Percentiles rank a stretch among this genome's conserved stretches.
Conservation (phyloP, 2,113 vertebrate genomes). For the Vombatus ursinus region DNA sequence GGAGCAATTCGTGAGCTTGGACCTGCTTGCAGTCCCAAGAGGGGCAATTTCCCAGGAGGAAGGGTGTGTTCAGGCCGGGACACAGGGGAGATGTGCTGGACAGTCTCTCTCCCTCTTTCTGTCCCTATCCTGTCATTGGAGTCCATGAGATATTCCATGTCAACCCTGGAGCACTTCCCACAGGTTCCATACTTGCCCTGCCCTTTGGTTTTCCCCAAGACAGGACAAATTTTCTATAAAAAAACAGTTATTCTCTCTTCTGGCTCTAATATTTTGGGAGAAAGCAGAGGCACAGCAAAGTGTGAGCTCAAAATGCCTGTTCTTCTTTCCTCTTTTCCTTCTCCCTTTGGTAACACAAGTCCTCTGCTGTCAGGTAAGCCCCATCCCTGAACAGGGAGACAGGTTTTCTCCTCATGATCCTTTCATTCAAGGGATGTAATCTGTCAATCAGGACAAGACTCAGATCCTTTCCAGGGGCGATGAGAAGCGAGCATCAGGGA, state of each 20-base stretch:
- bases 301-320: not conserved
- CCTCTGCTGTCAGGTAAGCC: not conserved
- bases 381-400: not conserved
- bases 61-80: not conserved
- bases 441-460: not conserved
- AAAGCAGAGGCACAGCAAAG: not conserved
- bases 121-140: not conserved
- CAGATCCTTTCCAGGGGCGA: not conserved
- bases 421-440: not conserved
- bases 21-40: too few species aligned
- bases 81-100: not conserved
- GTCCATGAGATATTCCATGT: not conserved
- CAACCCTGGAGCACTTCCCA: too few species aligned
- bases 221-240: fast-evolving
- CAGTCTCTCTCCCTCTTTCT: not conserved
- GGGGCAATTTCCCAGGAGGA: not conserved
- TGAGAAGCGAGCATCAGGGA: not conserved
- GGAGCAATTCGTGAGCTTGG: not conserved
- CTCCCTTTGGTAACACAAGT: not conserved
- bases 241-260: not conserved
- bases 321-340: not conserved
- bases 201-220: not conserved
- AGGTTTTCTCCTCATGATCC: not conserved
- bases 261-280: not conserved
- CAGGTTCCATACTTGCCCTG: not conserved